Percentiles rank a stretch among this genome's conserved stretches.
These are phyloP conservation scores for Spodoptera littoralis DNA, from an alignment of 2,888 invertebrate genomes.

Conservation along the genomic window DNA sequence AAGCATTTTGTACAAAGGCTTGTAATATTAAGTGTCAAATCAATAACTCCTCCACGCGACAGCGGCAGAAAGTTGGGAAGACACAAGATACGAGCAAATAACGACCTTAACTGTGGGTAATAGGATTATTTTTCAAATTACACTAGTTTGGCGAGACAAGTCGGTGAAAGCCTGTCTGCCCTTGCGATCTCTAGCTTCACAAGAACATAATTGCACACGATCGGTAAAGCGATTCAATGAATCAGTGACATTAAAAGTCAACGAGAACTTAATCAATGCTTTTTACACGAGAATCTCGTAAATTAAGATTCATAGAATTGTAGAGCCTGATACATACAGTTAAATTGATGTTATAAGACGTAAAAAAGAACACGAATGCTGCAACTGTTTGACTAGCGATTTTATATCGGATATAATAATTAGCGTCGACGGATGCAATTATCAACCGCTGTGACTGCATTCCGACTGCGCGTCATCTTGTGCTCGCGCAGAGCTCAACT, in stretches of 20 bases:
- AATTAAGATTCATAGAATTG: constrained; percentile 43
- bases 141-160: constrained; percentile 69
- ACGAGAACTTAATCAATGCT: constrained; percentile 58
- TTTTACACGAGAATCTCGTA: constrained; percentile 54
- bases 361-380: constrained; percentile 36
- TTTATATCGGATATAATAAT: constrained; percentile 70
- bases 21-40: constrained; percentile 71
- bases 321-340: constrained; percentile 33
- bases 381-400: constrained; percentile 54
- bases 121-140: constrained; percentile 69
- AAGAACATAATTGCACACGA: constrained; percentile 81
- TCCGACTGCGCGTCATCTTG: constrained; percentile 69
- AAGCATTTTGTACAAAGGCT: constrained; percentile 65
- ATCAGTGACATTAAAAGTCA: constrained; percentile 68
- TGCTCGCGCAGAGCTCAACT: constrained; percentile 68
- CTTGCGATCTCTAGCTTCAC: constrained; percentile 82
- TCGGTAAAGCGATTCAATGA: constrained; percentile 78
- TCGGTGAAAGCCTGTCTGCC: constrained; percentile 85
- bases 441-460: constrained; percentile 65
- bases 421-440: constrained; percentile 68
- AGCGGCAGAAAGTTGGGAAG: constrained; percentile 76
- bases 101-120: constrained; percentile 67
- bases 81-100: constrained; percentile 65
- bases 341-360: constrained; percentile 41
- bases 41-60: constrained; percentile 76